phyloP scores from a whole-genome alignment of 2,797 vertebrate species.

The Sebastes iracundus region DNA sequence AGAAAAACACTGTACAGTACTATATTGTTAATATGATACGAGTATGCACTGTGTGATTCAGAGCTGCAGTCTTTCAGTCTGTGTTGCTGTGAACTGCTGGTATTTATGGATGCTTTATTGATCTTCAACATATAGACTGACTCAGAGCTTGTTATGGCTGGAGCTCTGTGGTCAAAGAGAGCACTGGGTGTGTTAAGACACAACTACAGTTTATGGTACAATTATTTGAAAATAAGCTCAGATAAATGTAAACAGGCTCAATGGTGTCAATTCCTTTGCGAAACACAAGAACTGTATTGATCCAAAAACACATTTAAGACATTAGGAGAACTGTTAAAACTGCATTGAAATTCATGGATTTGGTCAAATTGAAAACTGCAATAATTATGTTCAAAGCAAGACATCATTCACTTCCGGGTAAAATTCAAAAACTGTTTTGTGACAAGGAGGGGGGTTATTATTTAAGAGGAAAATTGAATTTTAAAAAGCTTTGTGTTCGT shows the following conservation, averaged over 20 bases:
- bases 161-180: slow-evolving; percentile 22
- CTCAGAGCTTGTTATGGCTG: slow-evolving; percentile 29
- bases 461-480: too few species aligned
- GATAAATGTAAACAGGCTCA: background rate
- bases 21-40: background rate
- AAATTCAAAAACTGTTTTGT: too few species aligned
- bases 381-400: too few species aligned
- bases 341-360: too few species aligned
- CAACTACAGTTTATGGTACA: background rate
- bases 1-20: background rate
- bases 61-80: slow-evolving; percentile 11
- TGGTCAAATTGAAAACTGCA: too few species aligned
- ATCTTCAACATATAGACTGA: slow-evolving; percentile 31
- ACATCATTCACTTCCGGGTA: too few species aligned
- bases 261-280: background rate
- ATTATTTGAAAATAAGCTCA: background rate
- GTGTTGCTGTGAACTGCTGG: slow-evolving; percentile 27
- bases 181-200: background rate
- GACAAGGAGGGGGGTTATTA: too few species aligned
- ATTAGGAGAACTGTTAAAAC: background rate
- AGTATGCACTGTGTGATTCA: background rate
- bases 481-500: too few species aligned
- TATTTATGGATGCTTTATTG: slow-evolving; percentile 49
- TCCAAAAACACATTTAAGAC: background rate
- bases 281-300: background rate